These are phyloP conservation scores for Oryzias dopingdopingensis DNA, from an alignment of 2,797 vertebrate genomes.

Conservation along the genomic window DNA sequence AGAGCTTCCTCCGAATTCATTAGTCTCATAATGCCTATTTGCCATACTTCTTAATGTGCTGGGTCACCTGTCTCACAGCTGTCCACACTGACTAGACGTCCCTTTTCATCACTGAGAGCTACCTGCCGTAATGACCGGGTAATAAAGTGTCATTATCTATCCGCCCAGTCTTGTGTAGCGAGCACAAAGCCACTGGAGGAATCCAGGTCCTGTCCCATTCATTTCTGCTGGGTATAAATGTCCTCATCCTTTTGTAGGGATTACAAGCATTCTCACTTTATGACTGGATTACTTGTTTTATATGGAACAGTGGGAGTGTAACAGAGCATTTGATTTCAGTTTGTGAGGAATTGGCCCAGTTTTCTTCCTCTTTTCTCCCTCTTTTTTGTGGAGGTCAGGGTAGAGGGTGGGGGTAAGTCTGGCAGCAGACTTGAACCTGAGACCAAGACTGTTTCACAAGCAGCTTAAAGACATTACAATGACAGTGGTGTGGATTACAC, in stretches of 20 bases:
- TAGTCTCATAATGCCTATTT: constrained; percentile 71
- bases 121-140: constrained; percentile 74
- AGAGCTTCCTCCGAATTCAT: constrained; percentile 70
- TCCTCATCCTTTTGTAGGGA: constrained; percentile 79
- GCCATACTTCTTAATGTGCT: constrained; percentile 73
- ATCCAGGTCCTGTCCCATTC: constrained; percentile 71
- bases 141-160: constrained; percentile 80
- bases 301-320: constrained; percentile 76
- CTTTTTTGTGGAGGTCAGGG: too few relatives aligned
- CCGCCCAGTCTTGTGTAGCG: constrained; percentile 70
- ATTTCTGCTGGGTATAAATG: constrained; percentile 80
- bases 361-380: constrained; percentile 62
- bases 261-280: constrained; percentile 79
- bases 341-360: constrained; percentile 70
- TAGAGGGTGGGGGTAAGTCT: constrained; percentile 12
- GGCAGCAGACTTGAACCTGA: constrained; percentile 73
- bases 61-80: constrained; percentile 74
- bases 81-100: constrained; percentile 69
- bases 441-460: constrained; percentile 61
- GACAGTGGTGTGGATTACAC: constrained; percentile 73
- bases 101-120: constrained; percentile 74
- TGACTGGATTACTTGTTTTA: constrained; percentile 73
- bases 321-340: constrained; percentile 82
- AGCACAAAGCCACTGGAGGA: constrained; percentile 73
- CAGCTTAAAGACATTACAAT: constrained; percentile 57